Evolutionary conservation across 2,113 vertebrate genomes (phyloP), one percentile per base, ranked within the genome.

Genomic region (Notothenia rossii): DNA sequence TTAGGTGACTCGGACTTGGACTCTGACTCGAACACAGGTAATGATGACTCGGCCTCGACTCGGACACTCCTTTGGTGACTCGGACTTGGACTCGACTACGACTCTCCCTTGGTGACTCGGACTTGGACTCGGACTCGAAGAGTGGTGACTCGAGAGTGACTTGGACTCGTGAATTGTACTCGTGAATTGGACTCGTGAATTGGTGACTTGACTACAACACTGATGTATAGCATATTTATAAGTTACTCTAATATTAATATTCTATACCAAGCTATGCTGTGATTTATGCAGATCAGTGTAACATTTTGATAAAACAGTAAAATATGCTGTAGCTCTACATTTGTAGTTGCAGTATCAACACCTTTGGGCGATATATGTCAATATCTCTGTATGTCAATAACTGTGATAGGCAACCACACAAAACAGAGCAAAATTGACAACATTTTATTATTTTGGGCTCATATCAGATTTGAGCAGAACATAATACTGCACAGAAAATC

Each of bases 171-270:
- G 22, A 22, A 22, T 22, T 22, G 22, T 22, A 22, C 22, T 22
- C 22, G 22, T 22, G 22, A 22, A 22, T 22, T 22, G 22, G 22
- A 22, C 22, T 22, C 22, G 22, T 22, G 22, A 22, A 22, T 22
- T 22, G 22, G 22, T 22, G 22, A 22, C 22, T 22, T 22, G 22
- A 22, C 22, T 22, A 22, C 22, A 22, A 22, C 22, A 22, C 22
- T 22, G 22, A 22, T 22, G 6, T 36, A 36, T 36, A 36, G 36
- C 36, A 50, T 82, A 77, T 63, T 43, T 61, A 70, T 81, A 53
- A 4, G 40, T 18, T 50, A 13, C 29, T 58, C 4, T 60, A 25
- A 33, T 48, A 75, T 82, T n/a, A 61, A 61, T 75, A 79, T 75
- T 71, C 20, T 2, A 15, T 45, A 60, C 51, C 33, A 55, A 25